Evolutionary conservation across 1,140 invertebrate genomes (phyloP), one percentile per base, ranked within the genome.

Genomic region (Bombus polaris): DNA sequence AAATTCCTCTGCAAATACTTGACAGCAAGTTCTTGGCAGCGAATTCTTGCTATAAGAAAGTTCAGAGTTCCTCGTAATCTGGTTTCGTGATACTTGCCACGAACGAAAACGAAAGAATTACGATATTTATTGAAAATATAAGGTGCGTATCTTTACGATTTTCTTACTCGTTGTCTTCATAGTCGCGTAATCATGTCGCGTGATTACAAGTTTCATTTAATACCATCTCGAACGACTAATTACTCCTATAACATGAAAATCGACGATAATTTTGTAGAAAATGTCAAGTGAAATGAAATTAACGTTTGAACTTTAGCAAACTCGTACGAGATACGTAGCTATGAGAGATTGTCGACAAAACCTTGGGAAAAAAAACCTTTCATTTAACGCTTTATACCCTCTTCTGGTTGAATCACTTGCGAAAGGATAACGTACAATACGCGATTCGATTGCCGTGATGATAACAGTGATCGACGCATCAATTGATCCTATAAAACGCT

Each of bases 1-100:
- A 89, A 88, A 83, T 75, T 75, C 57, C 39, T 10, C n/a, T 4
- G 35, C 12, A 37, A 53, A 72, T 80, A 53, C 39, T 59, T 72
- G n/a, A 80, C 53, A 77, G 47, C 59, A 39, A 83, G 18, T 66
- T n/a, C 44, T 66, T 53, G 37, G 32, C n/a, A 39, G 28, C 32
- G 15, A 35, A 78, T 78, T 78, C 59, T 22, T 42, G 15, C 62
- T 8, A 22, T 0, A 62, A 39, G 53, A 18, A n/a, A n/a, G 35
- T n/a, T 35, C 25, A 28, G 3, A 59, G 22, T 77, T 4, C 37
- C 57, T 37, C 8, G 13, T 62, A 59, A 77, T 62, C 57, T 32
- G 15, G 25, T 28, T 59, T 37, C 37, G 13, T 2, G 28, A 28
- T 37, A 76, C 47, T 22, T 62, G 28, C 47, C 47, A 6, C 47